Conservation (phyloP, 1,140 invertebrate species). For the Homarus americanus region DNA sequence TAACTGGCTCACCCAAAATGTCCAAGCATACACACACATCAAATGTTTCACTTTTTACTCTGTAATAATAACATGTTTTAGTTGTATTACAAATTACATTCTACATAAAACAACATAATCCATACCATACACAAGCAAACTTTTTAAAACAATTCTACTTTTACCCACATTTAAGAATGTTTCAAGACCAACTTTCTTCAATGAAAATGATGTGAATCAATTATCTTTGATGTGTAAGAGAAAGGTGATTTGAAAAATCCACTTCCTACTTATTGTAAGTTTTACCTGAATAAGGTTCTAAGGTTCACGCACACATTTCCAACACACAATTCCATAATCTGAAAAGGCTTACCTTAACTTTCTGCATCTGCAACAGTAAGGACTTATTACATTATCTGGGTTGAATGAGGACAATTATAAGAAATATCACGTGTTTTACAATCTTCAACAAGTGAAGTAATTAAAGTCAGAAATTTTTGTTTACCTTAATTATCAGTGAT, state of each 20-base stretch:
- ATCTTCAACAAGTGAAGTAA: neutral
- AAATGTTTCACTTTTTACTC: neutral
- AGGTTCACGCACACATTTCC: neutral
- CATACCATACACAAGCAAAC: conserved; percentile 2
- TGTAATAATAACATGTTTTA: neutral
- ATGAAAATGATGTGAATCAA: neutral
- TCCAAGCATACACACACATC: neutral
- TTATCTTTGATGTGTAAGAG: neutral
- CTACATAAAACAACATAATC: neutral
- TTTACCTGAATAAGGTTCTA: neutral
- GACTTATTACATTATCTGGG: neutral
- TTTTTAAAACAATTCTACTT: neutral
- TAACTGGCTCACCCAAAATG: neutral
- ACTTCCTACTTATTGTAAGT: neutral
- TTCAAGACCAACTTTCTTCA: neutral
- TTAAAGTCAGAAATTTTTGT: neutral
- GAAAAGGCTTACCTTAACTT: neutral
- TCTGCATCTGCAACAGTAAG: neutral
- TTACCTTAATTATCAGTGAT: too few relatives aligned
- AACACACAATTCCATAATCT: neutral
- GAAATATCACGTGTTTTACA: neutral
- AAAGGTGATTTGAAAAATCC: neutral
- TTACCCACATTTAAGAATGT: neutral
- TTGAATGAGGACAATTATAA: neutral
- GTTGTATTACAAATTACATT: neutral